Evolutionary conservation across 2,113 vertebrate species (phyloP), one percentile per base, ranked within the genome.

Genomic region (Calyptommatus sinebrachiatus): DNA sequence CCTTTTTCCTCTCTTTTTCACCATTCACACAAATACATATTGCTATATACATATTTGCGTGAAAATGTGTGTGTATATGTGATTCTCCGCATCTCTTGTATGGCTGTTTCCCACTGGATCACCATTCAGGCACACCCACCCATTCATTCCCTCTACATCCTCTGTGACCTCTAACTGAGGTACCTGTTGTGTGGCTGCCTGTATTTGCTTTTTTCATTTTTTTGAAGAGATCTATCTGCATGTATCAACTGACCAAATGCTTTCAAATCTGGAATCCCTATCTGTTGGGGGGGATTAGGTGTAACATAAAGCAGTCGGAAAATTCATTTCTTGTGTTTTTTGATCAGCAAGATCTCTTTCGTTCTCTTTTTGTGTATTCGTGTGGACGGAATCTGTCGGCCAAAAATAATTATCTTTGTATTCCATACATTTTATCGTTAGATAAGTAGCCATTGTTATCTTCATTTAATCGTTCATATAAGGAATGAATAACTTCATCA

Each of bases 261-360:
- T 2, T 35, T 31, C 18, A 45, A 29, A 71, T 29, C 4, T 65
- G 28, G 48, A 41, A 63, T 26, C 31, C 46, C 14, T 16, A 9
- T 11, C 26, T 26, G 2, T 5, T 0, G 53, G 18, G 3, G 7
- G 21, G 41, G 1, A 5, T 4, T 8, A 50, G 22, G 45, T 65
- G 45, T 63, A 18, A 22, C 45, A 16, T 73, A 63, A 68, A 57
- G 66, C 9, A 65, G 5, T 31, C 12, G 5, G 28, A 66, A 18
- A 53, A 31, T 2, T 72, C 24, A 12, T 4, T 3, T 12, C 22
- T 41, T 68, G 46, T 28, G n/a, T 20, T 20, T 21, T 60, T 35
- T 57, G 65, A 21, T 69, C 7, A 4, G 12, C 22, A 29, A 28
- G 7, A 22, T 10, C 21, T 22, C 28, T 68, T 53, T 67, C 46